Conservation (phyloP, 1,140 invertebrate species). For the Camponotus pennsylvanicus region DNA sequence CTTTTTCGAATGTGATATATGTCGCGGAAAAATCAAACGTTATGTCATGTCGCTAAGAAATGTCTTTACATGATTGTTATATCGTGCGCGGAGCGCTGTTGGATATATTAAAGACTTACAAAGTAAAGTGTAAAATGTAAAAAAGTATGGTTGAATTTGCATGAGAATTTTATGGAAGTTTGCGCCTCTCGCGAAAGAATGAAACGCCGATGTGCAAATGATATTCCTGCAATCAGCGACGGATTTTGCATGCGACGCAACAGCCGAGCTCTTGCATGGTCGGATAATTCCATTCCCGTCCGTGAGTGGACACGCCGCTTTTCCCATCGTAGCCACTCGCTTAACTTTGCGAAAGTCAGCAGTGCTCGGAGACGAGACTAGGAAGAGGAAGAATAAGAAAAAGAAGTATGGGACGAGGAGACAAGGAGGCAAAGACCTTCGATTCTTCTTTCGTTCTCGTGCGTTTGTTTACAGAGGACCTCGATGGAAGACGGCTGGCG, state of each 20-base stretch:
- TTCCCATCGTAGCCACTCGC: slow-evolving; percentile 50
- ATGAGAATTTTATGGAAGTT: slow-evolving; percentile 15
- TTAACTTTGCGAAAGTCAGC: slow-evolving; percentile 67
- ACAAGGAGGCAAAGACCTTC: slow-evolving; percentile 59
- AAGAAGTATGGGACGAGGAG: not conserved
- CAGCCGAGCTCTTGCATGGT: slow-evolving; percentile 20
- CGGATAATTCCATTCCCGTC: slow-evolving; percentile 50
- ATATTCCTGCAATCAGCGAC: slow-evolving; percentile 29
- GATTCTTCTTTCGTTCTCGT: slow-evolving; percentile 73
- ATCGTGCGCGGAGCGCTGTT: not conserved
- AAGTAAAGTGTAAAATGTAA: not conserved
- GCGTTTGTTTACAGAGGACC: slow-evolving; percentile 78
- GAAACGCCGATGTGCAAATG: slow-evolving; percentile 36
- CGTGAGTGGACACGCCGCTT: slow-evolving; percentile 50
- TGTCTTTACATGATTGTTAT: not conserved
- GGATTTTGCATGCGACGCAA: slow-evolving; percentile 49
- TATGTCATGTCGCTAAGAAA: too few relatives aligned
- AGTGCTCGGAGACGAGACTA: not conserved
- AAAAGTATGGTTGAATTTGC: slow-evolving; percentile 1
- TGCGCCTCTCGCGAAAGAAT: not conserved
- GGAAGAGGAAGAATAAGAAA: slow-evolving; percentile 6
- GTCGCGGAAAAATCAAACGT: not conserved
- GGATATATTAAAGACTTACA: not conserved
- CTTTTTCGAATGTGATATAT: not conserved
- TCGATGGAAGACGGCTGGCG: slow-evolving; percentile 56